These are phyloP conservation scores for Cantharis rustica DNA, from an alignment of 2,888 invertebrate species.

Conservation along the genomic window DNA sequence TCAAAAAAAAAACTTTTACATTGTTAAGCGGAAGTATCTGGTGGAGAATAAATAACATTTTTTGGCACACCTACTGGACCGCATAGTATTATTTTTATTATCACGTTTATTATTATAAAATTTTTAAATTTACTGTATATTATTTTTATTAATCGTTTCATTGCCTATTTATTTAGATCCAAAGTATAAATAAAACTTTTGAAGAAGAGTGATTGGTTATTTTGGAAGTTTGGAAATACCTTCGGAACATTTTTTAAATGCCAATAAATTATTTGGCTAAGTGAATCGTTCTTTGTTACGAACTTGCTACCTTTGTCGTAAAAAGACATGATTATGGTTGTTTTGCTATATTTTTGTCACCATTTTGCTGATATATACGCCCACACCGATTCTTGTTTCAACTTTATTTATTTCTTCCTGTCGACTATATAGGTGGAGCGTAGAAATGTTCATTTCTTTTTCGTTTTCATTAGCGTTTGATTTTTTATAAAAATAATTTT, in stretches of 20 bases:
- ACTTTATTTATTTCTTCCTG: slow-evolving; percentile 49
- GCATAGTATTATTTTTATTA: not conserved
- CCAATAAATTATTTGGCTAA: not conserved
- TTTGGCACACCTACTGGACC: not conserved
- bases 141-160: not conserved
- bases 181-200: not conserved
- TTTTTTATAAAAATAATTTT: slow-evolving; percentile 8
- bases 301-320: not conserved
- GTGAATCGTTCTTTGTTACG: not conserved
- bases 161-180: not conserved
- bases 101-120: not conserved
- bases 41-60: not conserved
- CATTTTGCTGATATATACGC: slow-evolving; percentile 39
- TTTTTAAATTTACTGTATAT: not conserved
- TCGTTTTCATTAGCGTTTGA: slow-evolving; percentile 27
- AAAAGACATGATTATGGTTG: slow-evolving; percentile 3
- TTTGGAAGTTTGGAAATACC: not conserved
- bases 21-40: not conserved
- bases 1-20: not conserved
- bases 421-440: slow-evolving; percentile 39
- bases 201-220: not conserved
- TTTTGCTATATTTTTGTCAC: slow-evolving; percentile 43
- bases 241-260: not conserved
- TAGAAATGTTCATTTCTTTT: slow-evolving; percentile 36
- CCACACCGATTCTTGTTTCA: slow-evolving; percentile 44